Percentiles rank a stretch among this genome's conserved stretches.
Evolutionary conservation across 2,888 invertebrate genomes (phyloP).

Genomic region (Acrocyrtus sp.): DNA sequence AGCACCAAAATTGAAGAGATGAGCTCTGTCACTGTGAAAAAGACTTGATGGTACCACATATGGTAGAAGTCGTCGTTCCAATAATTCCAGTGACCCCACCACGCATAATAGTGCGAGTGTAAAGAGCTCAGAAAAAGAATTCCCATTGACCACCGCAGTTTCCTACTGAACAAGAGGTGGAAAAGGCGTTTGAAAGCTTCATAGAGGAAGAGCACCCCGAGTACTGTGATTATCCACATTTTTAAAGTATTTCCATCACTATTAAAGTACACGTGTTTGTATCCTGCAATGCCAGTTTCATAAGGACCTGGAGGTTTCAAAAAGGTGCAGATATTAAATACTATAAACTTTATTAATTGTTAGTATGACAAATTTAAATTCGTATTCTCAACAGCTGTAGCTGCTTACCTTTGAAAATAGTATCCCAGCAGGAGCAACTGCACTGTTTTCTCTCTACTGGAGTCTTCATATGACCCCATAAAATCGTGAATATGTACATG

Average conservation of each 20-base stretch:
- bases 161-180: slow-evolving; percentile 69
- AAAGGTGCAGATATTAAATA: background rate
- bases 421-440: slow-evolving; percentile 81
- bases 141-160: slow-evolving; percentile 73
- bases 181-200: slow-evolving; percentile 73
- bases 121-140: slow-evolving; percentile 73
- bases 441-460: slow-evolving; percentile 75
- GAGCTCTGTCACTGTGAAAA: slow-evolving; percentile 74
- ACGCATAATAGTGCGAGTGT: slow-evolving; percentile 77
- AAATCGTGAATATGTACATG: slow-evolving; percentile 72
- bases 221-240: slow-evolving; percentile 74
- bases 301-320: slow-evolving; percentile 71
- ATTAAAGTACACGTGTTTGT: slow-evolving; percentile 77
- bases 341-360: background rate
- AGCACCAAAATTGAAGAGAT: slow-evolving; percentile 73
- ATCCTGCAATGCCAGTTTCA: slow-evolving; percentile 76
- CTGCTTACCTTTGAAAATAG: slow-evolving; percentile 76
- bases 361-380: background rate
- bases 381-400: background rate
- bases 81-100: slow-evolving; percentile 77
- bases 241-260: slow-evolving; percentile 74
- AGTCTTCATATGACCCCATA: slow-evolving; percentile 77
- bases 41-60: slow-evolving; percentile 77
- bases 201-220: slow-evolving; percentile 72
- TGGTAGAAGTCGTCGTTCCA: slow-evolving; percentile 78